phyloP scores from a whole-genome alignment of 1,140 invertebrate genomes.

The Papilio dardanus region DNA sequence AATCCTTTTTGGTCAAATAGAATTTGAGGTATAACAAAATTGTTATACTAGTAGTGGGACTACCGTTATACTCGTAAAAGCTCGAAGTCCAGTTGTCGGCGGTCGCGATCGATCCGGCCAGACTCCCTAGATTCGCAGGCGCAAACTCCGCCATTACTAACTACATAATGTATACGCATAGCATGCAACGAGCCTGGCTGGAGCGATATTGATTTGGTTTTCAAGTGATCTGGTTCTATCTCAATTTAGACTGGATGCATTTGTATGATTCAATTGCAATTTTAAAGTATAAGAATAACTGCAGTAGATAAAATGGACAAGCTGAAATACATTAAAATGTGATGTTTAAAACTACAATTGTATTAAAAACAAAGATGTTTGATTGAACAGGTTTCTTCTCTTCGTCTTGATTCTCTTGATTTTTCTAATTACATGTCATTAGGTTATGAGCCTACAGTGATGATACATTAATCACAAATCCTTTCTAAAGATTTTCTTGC shows the following conservation, averaged over 20 bases:
- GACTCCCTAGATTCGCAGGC: slow-evolving; percentile 35
- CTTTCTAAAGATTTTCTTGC: slow-evolving; percentile 2
- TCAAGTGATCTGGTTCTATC: slow-evolving; percentile 4
- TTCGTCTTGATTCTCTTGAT: too few relatives aligned
- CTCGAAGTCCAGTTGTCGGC: not conserved
- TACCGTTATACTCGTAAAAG: not conserved
- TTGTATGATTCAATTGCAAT: not conserved
- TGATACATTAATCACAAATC: not conserved
- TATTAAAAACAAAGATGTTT: too few relatives aligned
- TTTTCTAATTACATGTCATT: not conserved
- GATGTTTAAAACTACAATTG: not conserved
- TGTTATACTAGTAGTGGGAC: not conserved
- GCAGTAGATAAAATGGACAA: not conserved
- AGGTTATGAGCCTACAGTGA: not conserved
- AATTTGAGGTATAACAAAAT: not conserved
- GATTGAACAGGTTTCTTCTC: too few relatives aligned
- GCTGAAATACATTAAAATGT: not conserved
- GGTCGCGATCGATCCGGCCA: slow-evolving; percentile 21
- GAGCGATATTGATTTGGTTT: slow-evolving; percentile 21
- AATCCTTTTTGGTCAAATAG: not conserved
- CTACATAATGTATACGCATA: not conserved
- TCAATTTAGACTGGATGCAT: not conserved
- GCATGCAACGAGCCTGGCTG: slow-evolving; percentile 12
- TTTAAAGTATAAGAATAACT: not conserved
- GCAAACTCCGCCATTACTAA: slow-evolving; percentile 25